phyloP scores from a whole-genome alignment of 2,113 vertebrate species.

The Engystomops pustulosus region DNA sequence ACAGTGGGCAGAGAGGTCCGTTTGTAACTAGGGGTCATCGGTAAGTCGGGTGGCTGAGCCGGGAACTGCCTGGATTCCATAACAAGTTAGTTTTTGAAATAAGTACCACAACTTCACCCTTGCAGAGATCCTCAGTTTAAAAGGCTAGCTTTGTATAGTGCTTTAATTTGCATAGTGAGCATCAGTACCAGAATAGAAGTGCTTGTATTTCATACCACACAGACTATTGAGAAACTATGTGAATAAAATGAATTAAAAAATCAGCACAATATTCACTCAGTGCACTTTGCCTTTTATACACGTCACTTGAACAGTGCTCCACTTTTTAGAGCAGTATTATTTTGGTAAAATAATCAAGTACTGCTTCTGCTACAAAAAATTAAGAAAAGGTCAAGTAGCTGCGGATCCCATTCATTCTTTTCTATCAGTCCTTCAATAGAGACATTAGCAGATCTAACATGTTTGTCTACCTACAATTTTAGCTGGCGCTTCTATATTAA shows the following conservation, averaged over 20 bases:
- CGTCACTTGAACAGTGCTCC: not conserved
- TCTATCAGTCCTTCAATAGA: constrained; percentile 21
- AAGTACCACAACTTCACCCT: too few relatives aligned
- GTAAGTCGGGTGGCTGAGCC: too few relatives aligned
- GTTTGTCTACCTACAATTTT: constrained; percentile 20
- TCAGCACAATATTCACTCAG: not conserved
- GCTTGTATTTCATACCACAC: not conserved
- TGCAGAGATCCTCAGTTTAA: too few relatives aligned
- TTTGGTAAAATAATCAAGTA: not conserved
- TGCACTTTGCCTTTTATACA: not conserved
- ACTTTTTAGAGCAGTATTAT: not conserved
- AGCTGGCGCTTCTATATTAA: not conserved
- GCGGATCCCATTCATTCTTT: not conserved
- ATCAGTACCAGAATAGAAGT: not conserved
- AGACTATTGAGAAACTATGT: not conserved
- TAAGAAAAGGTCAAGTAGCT: constrained; percentile 15
- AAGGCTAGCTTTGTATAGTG: too few relatives aligned
- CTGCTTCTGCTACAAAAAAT: not conserved
- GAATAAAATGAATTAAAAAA: not conserved
- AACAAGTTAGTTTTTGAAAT: too few relatives aligned
- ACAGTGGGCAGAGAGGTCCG: too few relatives aligned
- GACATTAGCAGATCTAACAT: constrained; percentile 4
- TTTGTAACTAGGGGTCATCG: too few relatives aligned
- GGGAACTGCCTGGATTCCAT: too few relatives aligned
- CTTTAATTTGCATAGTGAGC: not conserved